Conservation (phyloP, 2,888 invertebrate genomes). For the Heliconius hortense region DNA sequence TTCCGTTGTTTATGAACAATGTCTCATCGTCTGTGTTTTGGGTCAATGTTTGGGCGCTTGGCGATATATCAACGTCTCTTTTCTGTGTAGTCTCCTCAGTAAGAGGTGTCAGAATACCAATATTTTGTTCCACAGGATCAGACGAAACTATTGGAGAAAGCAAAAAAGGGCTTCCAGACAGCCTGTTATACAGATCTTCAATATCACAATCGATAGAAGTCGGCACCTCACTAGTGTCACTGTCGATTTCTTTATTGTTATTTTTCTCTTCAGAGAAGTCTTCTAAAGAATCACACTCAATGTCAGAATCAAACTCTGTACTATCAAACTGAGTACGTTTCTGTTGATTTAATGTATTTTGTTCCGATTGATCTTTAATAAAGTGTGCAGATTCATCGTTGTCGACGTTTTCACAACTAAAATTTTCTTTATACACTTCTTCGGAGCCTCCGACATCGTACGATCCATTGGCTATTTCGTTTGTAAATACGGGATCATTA, state of each 20-base stretch:
- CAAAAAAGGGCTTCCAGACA: conserved; percentile 42
- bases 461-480: conserved; percentile 9
- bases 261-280: conserved; percentile 37
- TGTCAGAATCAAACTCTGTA: conserved; percentile 52
- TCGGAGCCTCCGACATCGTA: background rate
- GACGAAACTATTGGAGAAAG: conserved; percentile 20
- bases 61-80: conserved; percentile 57
- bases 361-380: conserved; percentile 52
- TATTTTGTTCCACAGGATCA: conserved; percentile 49
- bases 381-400: conserved; percentile 42
- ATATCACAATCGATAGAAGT: conserved; percentile 64
- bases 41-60: conserved; percentile 43
- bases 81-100: conserved; percentile 67
- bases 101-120: conserved; percentile 62
- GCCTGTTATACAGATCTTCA: conserved; percentile 63
- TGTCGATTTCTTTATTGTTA: conserved; percentile 44
- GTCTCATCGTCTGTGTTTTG: conserved; percentile 47
- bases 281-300: conserved; percentile 70
- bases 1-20: conserved; percentile 55
- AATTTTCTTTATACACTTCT: background rate
- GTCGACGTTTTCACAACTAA: conserved; percentile 21
- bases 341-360: conserved; percentile 45
- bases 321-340: conserved; percentile 52
- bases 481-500: background rate
- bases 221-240: conserved; percentile 55